Evolutionary conservation across 2,113 vertebrate species (phyloP).

Genomic region (Steatornis caripensis): DNA sequence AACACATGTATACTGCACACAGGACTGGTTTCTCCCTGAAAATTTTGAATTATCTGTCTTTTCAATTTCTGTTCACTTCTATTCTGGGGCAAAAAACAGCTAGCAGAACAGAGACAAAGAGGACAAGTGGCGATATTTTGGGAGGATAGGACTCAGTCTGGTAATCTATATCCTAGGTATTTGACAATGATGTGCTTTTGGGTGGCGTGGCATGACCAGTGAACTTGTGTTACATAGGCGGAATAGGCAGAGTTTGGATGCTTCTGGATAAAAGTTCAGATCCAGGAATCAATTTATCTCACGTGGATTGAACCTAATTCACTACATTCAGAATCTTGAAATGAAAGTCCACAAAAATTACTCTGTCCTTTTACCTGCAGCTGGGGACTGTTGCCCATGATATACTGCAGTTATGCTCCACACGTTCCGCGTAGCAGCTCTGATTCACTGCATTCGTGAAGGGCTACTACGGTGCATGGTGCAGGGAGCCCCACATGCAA

Average conservation of each 20-base stretch:
- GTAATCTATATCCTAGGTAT: not conserved
- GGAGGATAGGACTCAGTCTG: not conserved
- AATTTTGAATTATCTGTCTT: not conserved
- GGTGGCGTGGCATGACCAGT: not conserved
- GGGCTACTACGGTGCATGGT: not conserved
- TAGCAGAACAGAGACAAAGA: not conserved
- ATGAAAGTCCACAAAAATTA: not conserved
- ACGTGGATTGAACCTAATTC: not conserved
- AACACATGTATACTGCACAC: not conserved
- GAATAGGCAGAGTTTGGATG: not conserved
- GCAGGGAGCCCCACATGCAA: not conserved
- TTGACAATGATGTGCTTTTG: not conserved
- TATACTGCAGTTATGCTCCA: accelerated
- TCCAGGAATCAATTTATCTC: not conserved
- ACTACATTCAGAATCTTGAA: not conserved
- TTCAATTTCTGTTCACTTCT: not conserved
- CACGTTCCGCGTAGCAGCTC: not conserved
- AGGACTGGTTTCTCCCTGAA: not conserved
- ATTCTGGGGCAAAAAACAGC: not conserved
- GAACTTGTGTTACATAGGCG: not conserved
- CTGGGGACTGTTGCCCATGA: not conserved
- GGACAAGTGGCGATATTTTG: not conserved
- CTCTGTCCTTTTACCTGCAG: not conserved
- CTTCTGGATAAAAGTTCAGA: not conserved
- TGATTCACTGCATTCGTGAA: accelerated